A percentile compares a stretch with the other conserved stretches of the same genome.
Conservation (phyloP, 2,888 invertebrate species). For the Parnassius apollo region DNA sequence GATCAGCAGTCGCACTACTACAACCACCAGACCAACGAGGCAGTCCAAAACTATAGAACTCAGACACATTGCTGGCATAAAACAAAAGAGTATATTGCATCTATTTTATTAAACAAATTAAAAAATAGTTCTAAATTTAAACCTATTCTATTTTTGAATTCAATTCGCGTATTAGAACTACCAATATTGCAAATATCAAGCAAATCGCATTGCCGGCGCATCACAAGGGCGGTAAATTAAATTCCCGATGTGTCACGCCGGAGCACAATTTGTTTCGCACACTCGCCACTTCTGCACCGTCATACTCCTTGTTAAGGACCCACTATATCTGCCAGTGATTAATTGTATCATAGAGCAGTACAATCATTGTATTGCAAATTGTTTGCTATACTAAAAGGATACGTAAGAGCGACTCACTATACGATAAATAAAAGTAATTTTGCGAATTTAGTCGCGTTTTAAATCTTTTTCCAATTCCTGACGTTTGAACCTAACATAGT, state of each 20-base stretch:
- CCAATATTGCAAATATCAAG: background rate
- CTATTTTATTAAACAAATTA: background rate
- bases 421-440: no score
- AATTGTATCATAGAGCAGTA: constrained; percentile 6
- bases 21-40: no score
- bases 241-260: constrained; percentile 50
- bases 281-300: constrained; percentile 43
- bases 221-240: constrained; percentile 41
- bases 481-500: no score
- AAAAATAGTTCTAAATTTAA: constrained; percentile 1
- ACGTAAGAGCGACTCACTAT: background rate
- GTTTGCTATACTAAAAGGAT: background rate
- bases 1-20: no score
- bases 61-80: no score
- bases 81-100: no score
- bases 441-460: no score
- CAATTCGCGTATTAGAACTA: background rate
- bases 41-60: no score
- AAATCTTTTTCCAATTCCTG: no score
- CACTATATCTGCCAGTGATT: constrained; percentile 17
- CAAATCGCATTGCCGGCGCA: constrained; percentile 1
- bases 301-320: constrained; percentile 29
- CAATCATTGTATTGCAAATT: background rate
- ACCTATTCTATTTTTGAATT: constrained; percentile 1
- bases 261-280: constrained; percentile 50